phyloP scores from a whole-genome alignment of 2,113 vertebrate genomes.

The Cinclus mexicanus region DNA sequence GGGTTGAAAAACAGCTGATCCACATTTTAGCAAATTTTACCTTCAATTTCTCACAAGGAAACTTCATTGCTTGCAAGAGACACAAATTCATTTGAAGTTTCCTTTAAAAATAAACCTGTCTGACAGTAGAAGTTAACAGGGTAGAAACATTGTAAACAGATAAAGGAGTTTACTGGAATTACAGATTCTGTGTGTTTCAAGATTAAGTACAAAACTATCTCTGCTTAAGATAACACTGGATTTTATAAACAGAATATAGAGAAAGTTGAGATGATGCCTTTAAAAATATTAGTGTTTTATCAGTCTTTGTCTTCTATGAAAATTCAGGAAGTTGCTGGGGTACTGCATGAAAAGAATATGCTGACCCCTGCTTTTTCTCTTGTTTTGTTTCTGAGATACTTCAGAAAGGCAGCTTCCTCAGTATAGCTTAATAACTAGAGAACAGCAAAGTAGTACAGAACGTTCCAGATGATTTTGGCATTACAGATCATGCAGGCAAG shows the following conservation, averaged over 20 bases:
- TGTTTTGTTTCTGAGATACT: neutral
- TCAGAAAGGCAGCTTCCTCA: neutral
- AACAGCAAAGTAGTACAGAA: neutral
- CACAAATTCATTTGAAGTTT: neutral
- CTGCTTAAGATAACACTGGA: neutral
- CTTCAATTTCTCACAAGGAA: neutral
- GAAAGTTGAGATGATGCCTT: neutral
- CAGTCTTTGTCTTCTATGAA: neutral
- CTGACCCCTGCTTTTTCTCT: neutral
- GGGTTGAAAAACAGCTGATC: constrained; percentile 14
- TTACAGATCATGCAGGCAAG: neutral
- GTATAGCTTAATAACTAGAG: neutral
- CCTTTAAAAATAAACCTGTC: constrained; percentile 8
- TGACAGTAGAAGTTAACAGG: neutral
- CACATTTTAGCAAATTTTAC: neutral
- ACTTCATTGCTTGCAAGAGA: neutral
- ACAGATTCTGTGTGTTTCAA: neutral
- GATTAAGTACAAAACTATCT: neutral
- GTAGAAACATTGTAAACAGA: neutral
- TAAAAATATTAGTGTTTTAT: neutral
- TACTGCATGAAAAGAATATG: neutral
- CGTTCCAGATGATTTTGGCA: neutral
- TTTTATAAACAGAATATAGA: neutral
- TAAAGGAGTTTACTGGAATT: neutral
- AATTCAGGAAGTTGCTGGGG: neutral